phyloP scores from a whole-genome alignment of 1,140 invertebrate genomes.

The Phymastichus coffea region DNA sequence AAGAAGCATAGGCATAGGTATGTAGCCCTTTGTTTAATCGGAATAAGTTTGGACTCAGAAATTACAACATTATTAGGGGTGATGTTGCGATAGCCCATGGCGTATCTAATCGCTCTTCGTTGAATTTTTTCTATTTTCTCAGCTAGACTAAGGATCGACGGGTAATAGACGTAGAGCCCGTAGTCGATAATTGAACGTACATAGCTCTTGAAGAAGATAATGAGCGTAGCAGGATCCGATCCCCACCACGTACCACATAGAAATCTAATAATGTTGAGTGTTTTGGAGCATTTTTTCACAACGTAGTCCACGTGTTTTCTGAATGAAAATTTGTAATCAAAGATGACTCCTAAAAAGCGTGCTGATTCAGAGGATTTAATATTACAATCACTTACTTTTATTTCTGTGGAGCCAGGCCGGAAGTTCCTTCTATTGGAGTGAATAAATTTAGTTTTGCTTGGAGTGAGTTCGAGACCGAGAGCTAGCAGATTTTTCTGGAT shows the following conservation, averaged over 20 bases:
- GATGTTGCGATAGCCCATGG: neutral
- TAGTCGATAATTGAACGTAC: too few relatives aligned
- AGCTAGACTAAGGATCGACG: neutral
- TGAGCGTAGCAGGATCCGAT: neutral
- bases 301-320: neutral
- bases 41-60: neutral
- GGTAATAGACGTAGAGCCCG: neutral
- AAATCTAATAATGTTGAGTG: conserved; percentile 6
- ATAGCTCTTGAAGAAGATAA: neutral
- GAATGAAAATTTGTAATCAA: conserved; percentile 2
- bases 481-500: neutral
- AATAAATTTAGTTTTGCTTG: neutral
- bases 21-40: neutral
- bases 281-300: neutral
- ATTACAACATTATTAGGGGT: neutral
- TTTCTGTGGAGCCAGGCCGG: neutral
- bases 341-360: neutral
- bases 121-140: too few relatives aligned
- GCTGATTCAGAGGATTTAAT: conserved; percentile 2
- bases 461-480: neutral
- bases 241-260: conserved; percentile 11
- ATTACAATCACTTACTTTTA: neutral
- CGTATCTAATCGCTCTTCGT: neutral
- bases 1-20: neutral
- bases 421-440: conserved; percentile 5